Evolutionary conservation across 1,140 invertebrate species (phyloP).

Genomic region (Caenorhabditis inopinata): DNA sequence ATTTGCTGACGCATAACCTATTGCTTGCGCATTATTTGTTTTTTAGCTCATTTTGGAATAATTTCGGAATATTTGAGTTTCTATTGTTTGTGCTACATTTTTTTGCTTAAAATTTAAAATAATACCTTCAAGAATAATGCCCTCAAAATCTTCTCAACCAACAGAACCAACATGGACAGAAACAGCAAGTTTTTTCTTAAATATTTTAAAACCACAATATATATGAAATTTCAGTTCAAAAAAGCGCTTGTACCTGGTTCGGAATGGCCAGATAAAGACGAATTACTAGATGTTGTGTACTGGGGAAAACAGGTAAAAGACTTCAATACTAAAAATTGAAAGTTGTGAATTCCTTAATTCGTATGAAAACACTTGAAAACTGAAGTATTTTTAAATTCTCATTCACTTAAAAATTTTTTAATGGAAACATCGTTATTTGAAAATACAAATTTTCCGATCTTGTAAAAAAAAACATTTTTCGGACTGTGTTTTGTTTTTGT

Average conservation of each 20-base stretch:
- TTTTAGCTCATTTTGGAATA: background rate
- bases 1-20: background rate
- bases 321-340: background rate
- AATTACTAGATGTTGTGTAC: slow-evolving; percentile 61
- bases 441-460: too few species aligned
- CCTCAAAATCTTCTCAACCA: background rate
- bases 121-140: background rate
- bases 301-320: slow-evolving; percentile 57
- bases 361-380: too few species aligned
- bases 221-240: slow-evolving; percentile 43
- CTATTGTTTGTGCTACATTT: background rate
- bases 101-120: background rate
- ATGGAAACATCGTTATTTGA: too few species aligned
- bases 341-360: background rate
- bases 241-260: slow-evolving; percentile 53
- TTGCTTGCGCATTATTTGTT: background rate
- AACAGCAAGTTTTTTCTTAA: background rate
- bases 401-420: too few species aligned
- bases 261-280: slow-evolving; percentile 62
- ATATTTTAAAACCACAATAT: background rate
- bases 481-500: too few species aligned
- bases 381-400: too few species aligned
- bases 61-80: background rate
- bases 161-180: slow-evolving; percentile 8
- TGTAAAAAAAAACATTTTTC: too few species aligned